Evolutionary conservation across 2,888 invertebrate species (phyloP).

Genomic region (Trissonchulus latispiculum): DNA sequence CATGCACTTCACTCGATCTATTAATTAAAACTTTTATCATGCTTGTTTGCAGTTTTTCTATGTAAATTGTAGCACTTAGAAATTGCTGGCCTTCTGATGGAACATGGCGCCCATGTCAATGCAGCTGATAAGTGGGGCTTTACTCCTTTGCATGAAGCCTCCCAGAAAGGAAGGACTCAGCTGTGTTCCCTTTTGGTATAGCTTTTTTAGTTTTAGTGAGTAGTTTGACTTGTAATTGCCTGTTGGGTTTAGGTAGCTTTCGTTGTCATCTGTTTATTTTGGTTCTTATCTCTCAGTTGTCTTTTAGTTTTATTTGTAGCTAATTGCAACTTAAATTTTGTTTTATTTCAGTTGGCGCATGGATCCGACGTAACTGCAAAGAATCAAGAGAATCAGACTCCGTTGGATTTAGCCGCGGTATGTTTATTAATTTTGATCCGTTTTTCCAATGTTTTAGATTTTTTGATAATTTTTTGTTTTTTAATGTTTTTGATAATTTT

Average conservation of each 20-base stretch:
- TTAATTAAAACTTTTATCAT: too few relatives aligned
- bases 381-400: slow-evolving; percentile 90
- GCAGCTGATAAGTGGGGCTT: slow-evolving; percentile 89
- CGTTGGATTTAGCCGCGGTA: slow-evolving; percentile 70
- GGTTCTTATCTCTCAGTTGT: too few relatives aligned
- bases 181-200: slow-evolving; percentile 74
- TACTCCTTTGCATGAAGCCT: slow-evolving; percentile 83
- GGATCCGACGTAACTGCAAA: slow-evolving; percentile 90
- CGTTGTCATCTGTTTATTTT: too few relatives aligned
- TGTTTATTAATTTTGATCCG: too few relatives aligned
- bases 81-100: slow-evolving; percentile 80
- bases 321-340: slow-evolving; percentile 10
- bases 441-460: too few relatives aligned
- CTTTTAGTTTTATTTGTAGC: background rate
- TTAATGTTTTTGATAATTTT: background rate
- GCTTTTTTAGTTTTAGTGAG: too few relatives aligned
- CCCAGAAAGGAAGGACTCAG: slow-evolving; percentile 90
- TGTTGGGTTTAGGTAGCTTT: too few relatives aligned
- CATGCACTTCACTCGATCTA: background rate
- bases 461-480: slow-evolving; percentile 18
- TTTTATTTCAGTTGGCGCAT: slow-evolving; percentile 64
- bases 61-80: slow-evolving; percentile 72
- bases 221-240: too few relatives aligned
- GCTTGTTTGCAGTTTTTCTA: background rate
- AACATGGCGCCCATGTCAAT: slow-evolving; percentile 85